Evolutionary conservation across 2,797 vertebrate genomes (phyloP), one percentile per base, ranked within the genome.

Genomic region (Myripristis murdjan): DNA sequence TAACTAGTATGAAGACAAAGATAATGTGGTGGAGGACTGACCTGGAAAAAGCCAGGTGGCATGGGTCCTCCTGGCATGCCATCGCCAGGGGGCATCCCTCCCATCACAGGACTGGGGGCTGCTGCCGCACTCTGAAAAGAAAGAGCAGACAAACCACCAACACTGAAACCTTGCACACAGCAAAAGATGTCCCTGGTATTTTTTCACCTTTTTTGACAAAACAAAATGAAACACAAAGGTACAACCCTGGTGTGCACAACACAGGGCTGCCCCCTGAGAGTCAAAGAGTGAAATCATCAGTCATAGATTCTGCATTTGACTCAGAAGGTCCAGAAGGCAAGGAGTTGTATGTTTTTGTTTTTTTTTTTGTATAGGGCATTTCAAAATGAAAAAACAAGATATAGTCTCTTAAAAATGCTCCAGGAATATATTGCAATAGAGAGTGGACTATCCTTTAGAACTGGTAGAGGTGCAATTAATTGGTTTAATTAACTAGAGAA

Each of bases 21-120:
- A 24, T 1, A 16, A 16, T 7, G 22, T 31, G 55, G 41, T 7
- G 12, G 48, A 20, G 23, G 31, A 90, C 96, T 73, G 94, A 99
- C 98, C 97, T 98, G 98, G 92, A 99, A 99, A 95, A 99, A 98
- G 58, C 97, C 96, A 0, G 98, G 97, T 0, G 98, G 98, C 95
- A 99, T 98, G 54, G 97, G 98, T 88, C 98, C 97, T 87, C 97
- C 97, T 0, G 98, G 97, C 96, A 99, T 97, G 64, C 97, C 97
- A 43, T 99, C 98, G 8, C 96, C 97, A 35, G 97, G 97, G 86
- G 98, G 97, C 95, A 99, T 98, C 92, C 98, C 98, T 91, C 98
- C 98, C 93, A 99, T 97, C 91, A 99, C 97, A 0, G 98, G 98
- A 93, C 98, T 99, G 31, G 98, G 98, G 64, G 98, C 98, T 46